Evolutionary conservation across 1,140 invertebrate species (phyloP).

Genomic region (Musca vetustissima): DNA sequence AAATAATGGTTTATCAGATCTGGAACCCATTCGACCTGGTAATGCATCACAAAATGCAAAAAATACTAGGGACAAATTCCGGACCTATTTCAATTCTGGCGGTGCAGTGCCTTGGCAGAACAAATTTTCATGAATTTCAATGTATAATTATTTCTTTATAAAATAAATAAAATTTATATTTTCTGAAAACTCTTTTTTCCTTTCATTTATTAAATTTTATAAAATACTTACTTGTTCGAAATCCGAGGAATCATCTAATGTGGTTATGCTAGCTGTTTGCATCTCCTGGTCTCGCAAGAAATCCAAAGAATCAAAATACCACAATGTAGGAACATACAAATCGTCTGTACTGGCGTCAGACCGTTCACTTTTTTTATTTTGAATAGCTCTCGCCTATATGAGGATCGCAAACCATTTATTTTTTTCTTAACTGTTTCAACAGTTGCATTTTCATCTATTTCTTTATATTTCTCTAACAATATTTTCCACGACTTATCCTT

Average conservation of each 20-base stretch:
- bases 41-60: neutral
- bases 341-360: neutral
- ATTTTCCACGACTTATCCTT: neutral
- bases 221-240: too few relatives aligned
- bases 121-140: too few relatives aligned
- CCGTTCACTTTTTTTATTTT: neutral
- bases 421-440: neutral
- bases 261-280: neutral
- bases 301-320: neutral
- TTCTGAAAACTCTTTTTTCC: neutral
- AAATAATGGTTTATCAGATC: neutral
- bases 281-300: neutral
- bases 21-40: neutral
- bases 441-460: neutral
- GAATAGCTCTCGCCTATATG: neutral
- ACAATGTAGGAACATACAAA: neutral
- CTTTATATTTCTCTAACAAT: neutral
- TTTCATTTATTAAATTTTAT: too few relatives aligned
- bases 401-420: neutral
- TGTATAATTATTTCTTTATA: too few relatives aligned
- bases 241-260: neutral
- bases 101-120: conserved; percentile 15
- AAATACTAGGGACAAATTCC: too few relatives aligned
- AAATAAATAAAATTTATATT: neutral
- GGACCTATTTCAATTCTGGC: conserved; percentile 7